Conservation (phyloP, 2,797 vertebrate species). For the Babyrousa celebensis region DNA sequence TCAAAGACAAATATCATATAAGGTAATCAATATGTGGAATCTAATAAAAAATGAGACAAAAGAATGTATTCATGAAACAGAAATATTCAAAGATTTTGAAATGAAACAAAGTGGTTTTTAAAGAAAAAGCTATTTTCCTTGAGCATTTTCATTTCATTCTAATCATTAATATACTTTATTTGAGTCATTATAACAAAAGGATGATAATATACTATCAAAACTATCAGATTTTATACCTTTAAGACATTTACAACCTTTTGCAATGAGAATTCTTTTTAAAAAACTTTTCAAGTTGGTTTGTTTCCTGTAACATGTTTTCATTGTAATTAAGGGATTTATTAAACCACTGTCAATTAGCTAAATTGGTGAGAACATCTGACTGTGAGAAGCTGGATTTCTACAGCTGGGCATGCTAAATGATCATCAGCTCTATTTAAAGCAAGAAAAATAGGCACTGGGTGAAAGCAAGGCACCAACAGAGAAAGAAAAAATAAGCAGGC, state of each 20-base stretch:
- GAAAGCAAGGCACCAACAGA: neutral
- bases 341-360: slow-evolving; percentile 53
- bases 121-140: neutral
- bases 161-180: neutral
- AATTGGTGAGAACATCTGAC: slow-evolving; percentile 33
- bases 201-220: neutral
- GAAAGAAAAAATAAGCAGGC: slow-evolving; percentile 31
- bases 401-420: slow-evolving; percentile 53
- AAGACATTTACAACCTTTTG: neutral
- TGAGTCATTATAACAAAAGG: neutral
- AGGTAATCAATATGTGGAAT: no score
- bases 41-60: no score
- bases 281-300: neutral
- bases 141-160: neutral
- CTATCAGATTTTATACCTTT: neutral
- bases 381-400: slow-evolving; percentile 55
- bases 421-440: slow-evolving; percentile 68
- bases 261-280: slow-evolving; percentile 1
- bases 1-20: no score
- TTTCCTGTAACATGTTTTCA: neutral
- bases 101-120: neutral
- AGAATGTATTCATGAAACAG: no score
- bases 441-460: slow-evolving; percentile 35
- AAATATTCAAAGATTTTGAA: no score
- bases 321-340: slow-evolving; percentile 9